phyloP scores from a whole-genome alignment of 2,888 invertebrate species.

The Trypoxylon attenuatum region DNA sequence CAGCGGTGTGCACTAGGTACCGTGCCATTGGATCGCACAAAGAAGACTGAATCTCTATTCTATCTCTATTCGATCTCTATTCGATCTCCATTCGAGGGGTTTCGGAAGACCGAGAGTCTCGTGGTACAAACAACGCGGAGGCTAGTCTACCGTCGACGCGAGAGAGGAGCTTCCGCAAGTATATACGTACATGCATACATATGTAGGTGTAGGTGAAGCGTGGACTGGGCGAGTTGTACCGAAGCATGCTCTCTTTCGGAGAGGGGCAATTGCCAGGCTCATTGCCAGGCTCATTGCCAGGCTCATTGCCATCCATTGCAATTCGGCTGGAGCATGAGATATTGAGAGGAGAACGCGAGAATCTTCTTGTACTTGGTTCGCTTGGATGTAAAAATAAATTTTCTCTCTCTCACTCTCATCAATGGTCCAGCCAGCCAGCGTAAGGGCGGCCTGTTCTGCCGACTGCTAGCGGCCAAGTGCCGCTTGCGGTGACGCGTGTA shows the following conservation, averaged over 20 bases:
- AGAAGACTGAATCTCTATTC: too few species aligned
- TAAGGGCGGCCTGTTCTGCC: slow-evolving; percentile 10
- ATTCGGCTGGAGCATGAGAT: slow-evolving; percentile 3
- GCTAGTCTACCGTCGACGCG: too few species aligned
- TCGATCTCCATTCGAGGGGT: too few species aligned
- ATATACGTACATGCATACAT: too few species aligned
- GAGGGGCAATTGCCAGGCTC: not conserved
- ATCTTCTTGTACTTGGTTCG: slow-evolving; percentile 15
- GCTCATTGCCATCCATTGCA: not conserved
- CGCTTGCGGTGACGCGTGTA: slow-evolving; percentile 29
- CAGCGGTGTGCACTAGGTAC: too few species aligned
- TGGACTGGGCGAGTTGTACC: not conserved
- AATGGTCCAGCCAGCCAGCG: slow-evolving; percentile 27
- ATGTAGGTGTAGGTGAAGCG: slow-evolving; percentile 27
- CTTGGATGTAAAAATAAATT: slow-evolving; percentile 41
- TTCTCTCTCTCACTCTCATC: slow-evolving; percentile 21
- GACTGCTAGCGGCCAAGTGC: slow-evolving; percentile 28
- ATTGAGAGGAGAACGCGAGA: not conserved
- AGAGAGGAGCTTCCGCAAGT: too few species aligned
- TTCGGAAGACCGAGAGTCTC: too few species aligned
- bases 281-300: too few species aligned
- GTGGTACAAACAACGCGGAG: too few species aligned
- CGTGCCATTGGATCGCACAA: too few species aligned
- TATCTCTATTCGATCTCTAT: too few species aligned
- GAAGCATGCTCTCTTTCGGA: not conserved